phyloP scores from a whole-genome alignment of 2,113 vertebrate species.

The Phoenicopterus ruber region DNA sequence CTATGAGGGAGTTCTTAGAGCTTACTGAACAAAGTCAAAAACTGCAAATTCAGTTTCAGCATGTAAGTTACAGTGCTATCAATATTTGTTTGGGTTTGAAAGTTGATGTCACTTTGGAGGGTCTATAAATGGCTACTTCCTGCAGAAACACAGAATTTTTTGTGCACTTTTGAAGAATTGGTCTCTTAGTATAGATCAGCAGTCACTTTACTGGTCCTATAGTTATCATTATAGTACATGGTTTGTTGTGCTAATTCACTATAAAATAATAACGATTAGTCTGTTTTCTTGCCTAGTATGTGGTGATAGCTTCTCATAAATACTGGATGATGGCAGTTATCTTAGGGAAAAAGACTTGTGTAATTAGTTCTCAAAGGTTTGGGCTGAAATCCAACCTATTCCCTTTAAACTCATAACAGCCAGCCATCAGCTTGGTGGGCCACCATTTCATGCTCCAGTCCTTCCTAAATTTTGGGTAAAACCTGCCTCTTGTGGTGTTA shows the following conservation, averaged over 20 bases:
- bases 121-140: neutral
- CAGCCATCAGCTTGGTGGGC: neutral
- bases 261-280: neutral
- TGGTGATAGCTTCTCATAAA: neutral
- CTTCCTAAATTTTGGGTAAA: neutral
- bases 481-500: neutral
- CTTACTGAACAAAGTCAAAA: conserved; percentile 95
- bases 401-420: neutral
- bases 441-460: neutral
- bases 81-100: neutral
- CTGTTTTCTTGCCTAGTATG: neutral
- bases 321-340: neutral
- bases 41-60: conserved; percentile 94
- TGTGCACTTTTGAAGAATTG: neutral
- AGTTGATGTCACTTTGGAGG: neutral
- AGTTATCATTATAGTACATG: neutral
- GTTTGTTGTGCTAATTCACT: neutral
- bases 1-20: conserved; percentile 91
- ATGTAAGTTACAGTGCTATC: conserved; percentile 75
- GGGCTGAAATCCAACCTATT: neutral
- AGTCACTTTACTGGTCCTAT: neutral
- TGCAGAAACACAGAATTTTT: neutral
- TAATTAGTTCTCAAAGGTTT: neutral
- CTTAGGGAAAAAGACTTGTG: neutral
- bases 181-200: neutral